Base-by-base conservation (phyloP, 2,797 vertebrate species). In the Hemibagrus guttatus region DNA sequence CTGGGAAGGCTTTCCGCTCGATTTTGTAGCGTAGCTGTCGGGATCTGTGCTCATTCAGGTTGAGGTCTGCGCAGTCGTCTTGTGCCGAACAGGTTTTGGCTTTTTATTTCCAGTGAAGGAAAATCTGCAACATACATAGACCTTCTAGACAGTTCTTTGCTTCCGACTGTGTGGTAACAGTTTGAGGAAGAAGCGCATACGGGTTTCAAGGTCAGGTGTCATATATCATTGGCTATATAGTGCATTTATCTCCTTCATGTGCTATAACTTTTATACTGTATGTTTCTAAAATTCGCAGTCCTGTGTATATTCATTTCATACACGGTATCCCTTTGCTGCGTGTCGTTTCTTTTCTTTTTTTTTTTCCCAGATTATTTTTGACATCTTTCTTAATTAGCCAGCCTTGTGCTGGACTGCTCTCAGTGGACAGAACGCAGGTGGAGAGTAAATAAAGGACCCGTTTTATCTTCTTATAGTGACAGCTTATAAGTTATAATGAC, bases 401-500 rank as follows among this genome's bases (percentile, higher is more conserved):
- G 76, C 85, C 78, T 56, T 84, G 64, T 82, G n/a, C 79, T 31
- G 7, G 85, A 85, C 56, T 66, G 31, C 76, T 52, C 69, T 84
- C 42, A 54, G 64, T 74, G 86, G 84, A 78, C 69, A 82, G 76
- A 84, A 87, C 78, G 84, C 52, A 86, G 84, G 63, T 46, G 56
- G 58, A 61, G 5, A 74, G 69, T 86, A 88, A 89, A 89, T 87
- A 79, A 85, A 88, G 54, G 56, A 79, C 80, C 85, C 86, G 49
- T 89, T 87, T 72, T 74, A 84, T 88, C 87, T 66, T 68, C 86
- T 79, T 87, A 79, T 66, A 56, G 49, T 79, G 86, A 87, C 85
- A 85, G 74, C 59, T 88, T 80, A 84, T 63, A 85, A 59, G 75
- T 87, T 83, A 84, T 78, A 87, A 79, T 88, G 89, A 89, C 87